Evolutionary conservation across 2,113 vertebrate species (phyloP), one percentile per base, ranked within the genome.

Genomic region (Pelusios castaneus): DNA sequence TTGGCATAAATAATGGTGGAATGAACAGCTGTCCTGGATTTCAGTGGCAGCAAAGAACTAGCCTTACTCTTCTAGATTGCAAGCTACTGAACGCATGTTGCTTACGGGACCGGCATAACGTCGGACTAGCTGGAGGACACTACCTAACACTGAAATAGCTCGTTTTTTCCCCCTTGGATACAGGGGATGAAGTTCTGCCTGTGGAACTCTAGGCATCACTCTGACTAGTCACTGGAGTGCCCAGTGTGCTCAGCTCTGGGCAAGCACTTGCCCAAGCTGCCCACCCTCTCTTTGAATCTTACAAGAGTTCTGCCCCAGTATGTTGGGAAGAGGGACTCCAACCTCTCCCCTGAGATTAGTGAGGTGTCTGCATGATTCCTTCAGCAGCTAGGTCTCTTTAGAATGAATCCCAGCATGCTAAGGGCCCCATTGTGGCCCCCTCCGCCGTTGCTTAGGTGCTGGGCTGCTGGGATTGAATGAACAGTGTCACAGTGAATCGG

Each of bases 11-110:
- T 91, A 85, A 87, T 87, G 86, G 43, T 0, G 1, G 94, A 94
- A 94, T 89, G 91, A 92, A 95, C 95, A 96, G 96, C 86, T 19
- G 2, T 91, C 93, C 89, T 81, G 84, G 95, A 87, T 80, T 89
- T 88, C 91, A 93, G 88, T 75, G 94, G 52, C 91, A 87, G 83
- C 1, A 1, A 16, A 27, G n/a, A 84, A 90, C 67, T 0, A 1
- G 49, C 79, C 90, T 83, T 80, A 3, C 34, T 52, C 87, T 58
- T 6, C 1, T 63, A 2, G 0, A 70, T 31, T 60, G 80, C 85
- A 84, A 93, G 91, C 24, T 87, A 89, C 83, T 1, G 1, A 2
- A 25, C 49, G 2, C 2, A 45, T 55, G 76, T 67, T 67, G n/a
- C 1, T 4, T 45, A 79, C 41, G 1, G 4, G 92, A 81, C 78